Base-by-base conservation (phyloP, 1,140 invertebrate genomes). In the Drosophila orosa region DNA sequence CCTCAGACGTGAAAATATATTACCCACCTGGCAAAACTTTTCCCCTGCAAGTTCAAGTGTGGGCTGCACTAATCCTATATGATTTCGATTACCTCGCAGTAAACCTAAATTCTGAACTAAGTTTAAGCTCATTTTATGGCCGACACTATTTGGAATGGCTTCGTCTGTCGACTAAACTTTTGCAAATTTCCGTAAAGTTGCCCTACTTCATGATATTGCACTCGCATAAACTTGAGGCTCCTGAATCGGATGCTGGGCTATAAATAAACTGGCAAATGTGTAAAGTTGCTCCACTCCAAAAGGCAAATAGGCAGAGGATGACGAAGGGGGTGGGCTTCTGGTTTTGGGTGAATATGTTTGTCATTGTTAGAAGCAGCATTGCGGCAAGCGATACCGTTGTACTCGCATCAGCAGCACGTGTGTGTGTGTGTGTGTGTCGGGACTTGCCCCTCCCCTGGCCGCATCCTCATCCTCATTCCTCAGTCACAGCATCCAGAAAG, bases 191-290 rank as follows among this genome's bases (percentile, higher is more conserved):
- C 25, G 27, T 33, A 68, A 71, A 69, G 22, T 69, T 39, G 1
- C 17, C 8, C 39, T 31, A 52, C 19, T 73, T 61, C 56, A 61
- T 45, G 73, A 58, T 57, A 45, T 67, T 45, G 27, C 47, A 52
- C 25, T 29, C 44, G 73, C 73, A 76, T 76, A 67, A 67, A 75
- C 72, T 40, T 57, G 15, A 54, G 52, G 27, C 15, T 48, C 37
- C 69, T 52, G 60, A 59, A 75, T 27, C 40, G 68, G 69, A 74
- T 79, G 62, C 55, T 50, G 37, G 8, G 80, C 76, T 76, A 83
- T 89, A 84, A 89, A 87, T 83, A 87, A 77, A 66, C 59, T 66
- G 77, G 58, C 77, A 90, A 87, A 87, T 90, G 83, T 84, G 80
- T 74, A 87, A 87, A 90, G 77, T 87, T 87, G 65, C 56, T 47